A percentile compares a stretch with the other conserved stretches of the same genome.
Conservation (phyloP, 2,797 vertebrate genomes). For the Microctenopoma steveboyesi region DNA sequence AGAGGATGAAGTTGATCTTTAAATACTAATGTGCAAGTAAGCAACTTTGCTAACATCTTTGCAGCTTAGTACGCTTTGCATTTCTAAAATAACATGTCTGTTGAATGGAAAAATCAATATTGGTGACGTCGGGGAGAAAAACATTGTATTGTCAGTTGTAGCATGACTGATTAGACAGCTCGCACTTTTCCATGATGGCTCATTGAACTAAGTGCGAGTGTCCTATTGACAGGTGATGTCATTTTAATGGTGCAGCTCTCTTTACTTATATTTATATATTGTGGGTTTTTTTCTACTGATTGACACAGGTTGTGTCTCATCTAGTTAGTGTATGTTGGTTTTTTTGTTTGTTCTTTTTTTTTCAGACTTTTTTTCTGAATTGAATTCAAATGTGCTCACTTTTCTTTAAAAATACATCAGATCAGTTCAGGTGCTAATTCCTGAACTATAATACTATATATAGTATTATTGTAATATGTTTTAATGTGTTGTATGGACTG, state of each 20-base stretch:
- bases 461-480: no score
- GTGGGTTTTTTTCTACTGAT: conserved; percentile 2
- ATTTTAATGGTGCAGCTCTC: conserved; percentile 17
- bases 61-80: no score
- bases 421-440: no score
- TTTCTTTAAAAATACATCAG: no score
- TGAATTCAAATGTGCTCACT: no score
- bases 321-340: background rate
- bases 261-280: conserved; percentile 25
- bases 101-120: conserved; percentile 63
- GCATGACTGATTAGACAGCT: conserved; percentile 44
- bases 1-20: no score
- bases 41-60: no score
- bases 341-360: no score
- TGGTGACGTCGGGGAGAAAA: conserved; percentile 43
- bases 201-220: conserved; percentile 36
- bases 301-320: conserved; percentile 1
- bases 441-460: no score
- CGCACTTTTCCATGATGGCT: conserved; percentile 47
- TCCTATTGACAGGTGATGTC: conserved; percentile 53
- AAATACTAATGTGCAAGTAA: no score
- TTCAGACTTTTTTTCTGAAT: no score
- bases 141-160: conserved; percentile 39
- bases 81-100: conserved; percentile 9
- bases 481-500: no score